Base-by-base conservation (phyloP, 2,888 invertebrate species). In the Protonemura montana region DNA sequence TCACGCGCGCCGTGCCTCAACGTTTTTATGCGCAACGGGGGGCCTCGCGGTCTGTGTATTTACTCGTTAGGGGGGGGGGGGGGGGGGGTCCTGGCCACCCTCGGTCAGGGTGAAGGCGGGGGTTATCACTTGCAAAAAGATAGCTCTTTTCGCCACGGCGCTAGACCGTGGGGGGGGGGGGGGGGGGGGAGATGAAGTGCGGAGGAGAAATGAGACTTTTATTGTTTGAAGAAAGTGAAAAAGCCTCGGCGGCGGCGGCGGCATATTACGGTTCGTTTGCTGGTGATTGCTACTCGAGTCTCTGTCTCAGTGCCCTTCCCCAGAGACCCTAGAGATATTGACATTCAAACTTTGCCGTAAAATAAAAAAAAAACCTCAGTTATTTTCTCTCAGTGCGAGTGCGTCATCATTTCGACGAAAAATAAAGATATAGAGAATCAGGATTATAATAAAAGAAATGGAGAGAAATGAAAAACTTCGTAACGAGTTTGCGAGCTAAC, bases 201-300 rank as follows among this genome's bases (percentile, higher is more conserved):
- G 59, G 13, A 21, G 13, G 59, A 59, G 59, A 59, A 59, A 59
- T 13, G 59, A 59, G 59, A 13, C 16, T 59, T 59, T 59, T 21
- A 59, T 59, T 59, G 59, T 59, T 59, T 59, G 59, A 59, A 59
- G 59, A 59, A 59, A 59, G 59, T 59, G 59, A 59, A 59, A 59
- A 21, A 59, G 59, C 7, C 16, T 59, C n/a, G 59, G 59, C 3
- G 35, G 10, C 35, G 35, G 10, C 5, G 5, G 3, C 10, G 35
- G 35, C 35, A 35, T 35, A 35, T 35, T 35, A 35, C 35, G 35
- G 35, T 35, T 35, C 35, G 35, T 35, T 35, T 35, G 5, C 35
- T 35, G 35, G 10, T 35, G 10, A 35, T 35, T 35, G 3, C 35
- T 35, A 35, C 35, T 21, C 59, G 1, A 59, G 59, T 16, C 59